These are phyloP conservation scores for Mactromeris polynyma DNA, from an alignment of 2,888 invertebrate species.

Conservation along the genomic window DNA sequence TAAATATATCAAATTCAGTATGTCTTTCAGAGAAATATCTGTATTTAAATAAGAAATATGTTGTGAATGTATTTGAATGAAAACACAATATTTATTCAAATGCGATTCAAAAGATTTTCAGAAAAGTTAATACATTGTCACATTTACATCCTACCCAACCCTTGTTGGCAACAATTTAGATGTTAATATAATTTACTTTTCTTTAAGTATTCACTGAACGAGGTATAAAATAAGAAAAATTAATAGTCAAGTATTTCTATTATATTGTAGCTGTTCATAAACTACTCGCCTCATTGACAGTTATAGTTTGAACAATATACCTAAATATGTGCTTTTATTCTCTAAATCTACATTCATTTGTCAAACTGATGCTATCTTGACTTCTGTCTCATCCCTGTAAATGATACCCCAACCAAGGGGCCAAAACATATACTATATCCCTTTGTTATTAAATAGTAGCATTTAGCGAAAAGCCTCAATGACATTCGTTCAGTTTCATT, in stretches of 20 bases:
- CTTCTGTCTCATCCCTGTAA: conserved; percentile 46
- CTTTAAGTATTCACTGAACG: conserved; percentile 9
- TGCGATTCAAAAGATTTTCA: not conserved
- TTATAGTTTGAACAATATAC: conserved; percentile 55
- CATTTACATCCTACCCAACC: not conserved
- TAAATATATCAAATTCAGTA: not conserved
- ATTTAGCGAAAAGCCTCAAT: conserved; percentile 36
- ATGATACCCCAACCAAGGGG: conserved; percentile 49
- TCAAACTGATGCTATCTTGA: conserved; percentile 62
- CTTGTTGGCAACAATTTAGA: conserved; percentile 5
- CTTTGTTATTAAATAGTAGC: conserved; percentile 37
- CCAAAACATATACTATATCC: conserved; percentile 24
- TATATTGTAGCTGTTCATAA: conserved; percentile 31
- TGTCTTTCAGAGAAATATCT: not conserved
- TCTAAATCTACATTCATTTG: conserved; percentile 61
- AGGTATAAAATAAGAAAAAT: conserved; percentile 39
- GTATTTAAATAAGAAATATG: not conserved
- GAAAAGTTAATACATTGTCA: not conserved
- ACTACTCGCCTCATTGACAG: conserved; percentile 25
- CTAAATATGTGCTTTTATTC: conserved; percentile 58
- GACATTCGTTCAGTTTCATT: conserved; percentile 21
- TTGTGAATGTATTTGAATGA: not conserved
- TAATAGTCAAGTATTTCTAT: conserved; percentile 40
- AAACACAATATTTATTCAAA: not conserved
- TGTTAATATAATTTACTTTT: conserved; percentile 13